Conservation (phyloP, 2,113 vertebrate species). For the Callorhinus ursinus region DNA sequence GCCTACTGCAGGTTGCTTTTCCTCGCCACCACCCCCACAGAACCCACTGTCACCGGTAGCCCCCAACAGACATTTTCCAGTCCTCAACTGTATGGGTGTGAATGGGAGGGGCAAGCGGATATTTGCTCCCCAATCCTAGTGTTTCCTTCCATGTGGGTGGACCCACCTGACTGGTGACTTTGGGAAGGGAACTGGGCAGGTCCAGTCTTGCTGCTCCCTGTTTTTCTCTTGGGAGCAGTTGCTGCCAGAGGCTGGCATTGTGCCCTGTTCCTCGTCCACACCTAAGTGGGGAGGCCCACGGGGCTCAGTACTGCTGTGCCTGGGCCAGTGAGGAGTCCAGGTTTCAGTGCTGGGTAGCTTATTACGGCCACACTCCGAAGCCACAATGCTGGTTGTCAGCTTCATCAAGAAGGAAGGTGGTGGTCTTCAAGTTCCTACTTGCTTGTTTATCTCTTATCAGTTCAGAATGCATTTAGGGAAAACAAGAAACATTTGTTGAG, state of each 20-base stretch:
- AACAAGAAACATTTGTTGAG: neutral
- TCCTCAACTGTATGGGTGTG: neutral
- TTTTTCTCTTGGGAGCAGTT: neutral
- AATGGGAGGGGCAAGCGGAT: neutral
- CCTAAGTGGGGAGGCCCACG: neutral
- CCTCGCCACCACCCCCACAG: rapidly evolving
- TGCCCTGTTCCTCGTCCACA: neutral
- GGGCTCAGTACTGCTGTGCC: neutral
- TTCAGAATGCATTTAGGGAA: neutral
- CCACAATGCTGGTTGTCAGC: too few relatives aligned
- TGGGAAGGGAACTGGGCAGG: too few relatives aligned
- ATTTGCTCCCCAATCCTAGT: neutral
- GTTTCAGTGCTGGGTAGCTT: neutral
- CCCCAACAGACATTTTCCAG: neutral
- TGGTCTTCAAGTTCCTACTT: neutral
- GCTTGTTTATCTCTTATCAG: neutral
- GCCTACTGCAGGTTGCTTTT: neutral
- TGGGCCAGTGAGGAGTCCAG: neutral
- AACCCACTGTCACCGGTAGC: neutral
- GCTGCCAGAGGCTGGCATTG: neutral
- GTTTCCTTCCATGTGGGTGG: neutral
- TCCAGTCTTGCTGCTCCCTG: neutral
- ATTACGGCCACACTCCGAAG: too few relatives aligned
- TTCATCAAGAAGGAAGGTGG: neutral
- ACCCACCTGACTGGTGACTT: neutral